phyloP scores from a whole-genome alignment of 2,113 vertebrate species.

The Phyllostomus hastatus region DNA sequence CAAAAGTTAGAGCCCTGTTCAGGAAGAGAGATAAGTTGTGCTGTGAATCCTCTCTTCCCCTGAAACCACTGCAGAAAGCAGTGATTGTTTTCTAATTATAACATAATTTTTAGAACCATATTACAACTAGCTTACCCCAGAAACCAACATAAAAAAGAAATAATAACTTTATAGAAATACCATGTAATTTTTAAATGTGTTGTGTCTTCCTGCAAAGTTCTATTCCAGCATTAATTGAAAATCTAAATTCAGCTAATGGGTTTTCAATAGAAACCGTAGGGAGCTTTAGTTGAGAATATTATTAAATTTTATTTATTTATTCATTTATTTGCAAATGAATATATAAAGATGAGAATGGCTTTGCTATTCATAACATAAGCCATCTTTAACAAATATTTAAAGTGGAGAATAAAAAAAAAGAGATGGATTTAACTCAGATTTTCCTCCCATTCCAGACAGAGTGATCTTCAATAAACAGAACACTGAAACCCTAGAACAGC shows the following conservation, averaged over 20 bases:
- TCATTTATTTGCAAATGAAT: slow-evolving; percentile 43
- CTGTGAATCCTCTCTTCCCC: neutral
- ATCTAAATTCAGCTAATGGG: slow-evolving; percentile 38
- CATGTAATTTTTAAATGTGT: neutral
- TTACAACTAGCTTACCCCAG: neutral
- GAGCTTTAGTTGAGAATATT: neutral
- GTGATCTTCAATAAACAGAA: slow-evolving; percentile 10
- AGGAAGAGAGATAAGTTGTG: neutral
- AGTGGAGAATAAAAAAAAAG: neutral
- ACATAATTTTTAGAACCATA: neutral
- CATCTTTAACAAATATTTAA: slow-evolving; percentile 18
- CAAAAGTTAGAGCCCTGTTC: neutral
- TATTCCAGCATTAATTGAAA: slow-evolving; percentile 53
- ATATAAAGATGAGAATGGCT: neutral
- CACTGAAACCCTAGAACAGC: neutral
- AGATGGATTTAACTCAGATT: neutral
- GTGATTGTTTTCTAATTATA: neutral
- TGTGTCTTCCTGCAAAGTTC: slow-evolving; percentile 25
- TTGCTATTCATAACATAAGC: neutral
- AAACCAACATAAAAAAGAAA: slow-evolving; percentile 43
- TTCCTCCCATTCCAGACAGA: neutral
- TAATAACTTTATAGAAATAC: neutral
- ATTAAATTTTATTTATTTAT: slow-evolving; percentile 3
- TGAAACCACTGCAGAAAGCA: neutral
- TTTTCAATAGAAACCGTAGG: slow-evolving; percentile 33